These are phyloP conservation scores for Manduca sexta DNA, from an alignment of 1,140 invertebrate species.

Conservation along the genomic window DNA sequence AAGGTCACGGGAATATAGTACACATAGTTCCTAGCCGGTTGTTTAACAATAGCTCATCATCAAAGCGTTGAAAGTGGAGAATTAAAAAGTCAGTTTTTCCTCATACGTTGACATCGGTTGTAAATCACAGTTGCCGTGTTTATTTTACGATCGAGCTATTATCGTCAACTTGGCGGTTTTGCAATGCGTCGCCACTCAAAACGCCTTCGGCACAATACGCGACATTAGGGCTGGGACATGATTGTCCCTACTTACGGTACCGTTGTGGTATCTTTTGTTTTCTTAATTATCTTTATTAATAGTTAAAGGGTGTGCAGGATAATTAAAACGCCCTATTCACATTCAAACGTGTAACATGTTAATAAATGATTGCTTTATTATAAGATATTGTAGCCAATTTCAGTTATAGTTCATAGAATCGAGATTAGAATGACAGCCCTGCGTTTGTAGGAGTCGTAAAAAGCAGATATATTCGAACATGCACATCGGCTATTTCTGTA, in stretches of 20 bases:
- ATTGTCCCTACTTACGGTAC: too few species aligned
- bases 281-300: too few species aligned
- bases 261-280: too few species aligned
- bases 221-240: constrained; percentile 18
- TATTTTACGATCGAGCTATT: constrained; percentile 64
- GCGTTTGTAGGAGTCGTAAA: constrained; percentile 40
- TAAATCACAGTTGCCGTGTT: constrained; percentile 59
- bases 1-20: constrained; percentile 14
- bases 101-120: constrained; percentile 46
- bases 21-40: not conserved
- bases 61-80: constrained; percentile 44
- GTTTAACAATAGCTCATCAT: constrained; percentile 44
- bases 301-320: too few species aligned
- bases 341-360: too few species aligned
- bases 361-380: too few species aligned
- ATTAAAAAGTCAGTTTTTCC: constrained; percentile 54
- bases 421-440: constrained; percentile 13
- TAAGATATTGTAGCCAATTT: too few species aligned
- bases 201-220: constrained; percentile 30
- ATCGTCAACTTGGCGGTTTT: constrained; percentile 61
- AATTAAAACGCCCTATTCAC: too few species aligned
- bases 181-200: constrained; percentile 37
- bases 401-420: not conserved
- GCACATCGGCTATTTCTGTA: constrained; percentile 54
- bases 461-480: constrained; percentile 53